Conservation (phyloP, 1,140 invertebrate species). For the Ladona fulva region DNA sequence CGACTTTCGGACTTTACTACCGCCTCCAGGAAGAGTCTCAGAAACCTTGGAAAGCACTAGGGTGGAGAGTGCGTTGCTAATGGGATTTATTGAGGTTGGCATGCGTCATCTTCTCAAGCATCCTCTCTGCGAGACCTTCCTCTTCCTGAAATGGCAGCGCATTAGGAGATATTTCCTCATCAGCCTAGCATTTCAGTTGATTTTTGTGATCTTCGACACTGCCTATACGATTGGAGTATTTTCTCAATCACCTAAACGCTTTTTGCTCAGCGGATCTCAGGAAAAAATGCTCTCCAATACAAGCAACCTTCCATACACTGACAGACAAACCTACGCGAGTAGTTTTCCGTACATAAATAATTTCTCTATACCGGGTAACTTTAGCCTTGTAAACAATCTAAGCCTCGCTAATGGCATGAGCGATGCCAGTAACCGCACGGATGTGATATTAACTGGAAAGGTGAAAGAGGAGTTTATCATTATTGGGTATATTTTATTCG, state of each 20-base stretch:
- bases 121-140: conserved; percentile 69
- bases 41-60: conserved; percentile 32
- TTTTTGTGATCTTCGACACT: conserved; percentile 65
- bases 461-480: neutral
- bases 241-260: conserved; percentile 17
- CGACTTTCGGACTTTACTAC: conserved; percentile 61
- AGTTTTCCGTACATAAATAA: no score
- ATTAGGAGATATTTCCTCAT: conserved; percentile 76
- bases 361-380: no score
- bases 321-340: neutral
- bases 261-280: no score
- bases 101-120: conserved; percentile 66
- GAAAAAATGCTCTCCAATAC: neutral
- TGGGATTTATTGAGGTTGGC: conserved; percentile 67
- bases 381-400: no score
- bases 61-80: conserved; percentile 59
- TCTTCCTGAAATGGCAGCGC: conserved; percentile 70
- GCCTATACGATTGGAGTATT: conserved; percentile 51
- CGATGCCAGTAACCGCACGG: neutral
- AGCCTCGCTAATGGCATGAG: neutral
- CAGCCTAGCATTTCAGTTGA: conserved; percentile 64
- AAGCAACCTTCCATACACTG: neutral
- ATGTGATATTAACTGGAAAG: neutral
- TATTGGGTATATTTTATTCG: conserved; percentile 46
- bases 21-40: conserved; percentile 30